Base-by-base conservation (phyloP, 1,140 invertebrate genomes). In the Nephotettix cincticeps region DNA sequence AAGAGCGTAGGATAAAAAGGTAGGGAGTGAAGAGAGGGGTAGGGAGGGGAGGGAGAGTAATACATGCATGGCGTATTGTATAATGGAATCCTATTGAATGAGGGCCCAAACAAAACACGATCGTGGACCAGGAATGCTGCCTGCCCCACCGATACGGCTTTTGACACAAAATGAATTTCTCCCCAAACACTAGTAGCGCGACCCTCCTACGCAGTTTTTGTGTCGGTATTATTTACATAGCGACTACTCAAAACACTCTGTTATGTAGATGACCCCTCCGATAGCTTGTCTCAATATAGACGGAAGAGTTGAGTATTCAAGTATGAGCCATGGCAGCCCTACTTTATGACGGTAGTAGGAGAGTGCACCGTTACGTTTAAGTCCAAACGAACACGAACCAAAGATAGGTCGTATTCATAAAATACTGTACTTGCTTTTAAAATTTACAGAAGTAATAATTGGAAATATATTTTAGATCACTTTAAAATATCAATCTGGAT, bases 21-120 rank as follows among this genome's bases (percentile, higher is more conserved):
- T n/a, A n/a, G n/a, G n/a, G 32, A 36, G 4, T 36, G 32, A 36
- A n/a, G 6, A 19, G 47, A 51, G 4, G 47, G 47, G 14, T 4
- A 17, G n/a, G 47, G 47, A n/a, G 47, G 47, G 47, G n/a, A 21
- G 47, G 47, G 19, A n/a, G 47, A 4, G 56, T 61, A 61, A 61
- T 61, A 61, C 25, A 61, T 61, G 56, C 56, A 61, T 61, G 56
- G 56, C 25, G 56, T 61, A 61, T 61, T 61, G 56, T 61, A 61
- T 61, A 61, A 61, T 61, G 56, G 56, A 61, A 61, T 61, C 56
- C 56, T 61, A 61, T 61, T 61, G 56, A 61, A 61, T 61, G 56
- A 28, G 56, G 13, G 14, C 56, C 56, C 56, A 61, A 61, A 61
- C 56, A 61, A 61, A 61, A 54, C 47, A 61, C 27, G 25, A 25